phyloP scores from a whole-genome alignment of 2,113 vertebrate species.

The Salvelinus namaycush region DNA sequence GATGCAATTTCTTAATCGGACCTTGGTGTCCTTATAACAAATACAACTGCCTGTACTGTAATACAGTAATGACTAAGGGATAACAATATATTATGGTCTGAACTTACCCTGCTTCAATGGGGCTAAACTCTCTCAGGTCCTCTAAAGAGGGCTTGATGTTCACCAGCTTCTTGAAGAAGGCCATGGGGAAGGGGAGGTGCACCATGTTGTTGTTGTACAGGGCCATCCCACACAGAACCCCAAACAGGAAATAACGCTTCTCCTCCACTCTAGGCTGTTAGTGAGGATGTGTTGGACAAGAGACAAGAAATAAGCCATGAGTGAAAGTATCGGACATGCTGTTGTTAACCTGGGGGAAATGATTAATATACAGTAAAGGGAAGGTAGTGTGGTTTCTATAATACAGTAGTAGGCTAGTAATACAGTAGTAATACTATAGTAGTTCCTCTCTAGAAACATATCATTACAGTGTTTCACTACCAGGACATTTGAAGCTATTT shows the following conservation, averaged over 20 bases:
- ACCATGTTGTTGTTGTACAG: too few relatives aligned
- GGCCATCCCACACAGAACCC: too few relatives aligned
- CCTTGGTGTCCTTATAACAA: too few relatives aligned
- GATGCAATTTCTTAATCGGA: too few relatives aligned
- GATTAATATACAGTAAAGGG: not conserved
- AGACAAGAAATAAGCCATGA: not conserved
- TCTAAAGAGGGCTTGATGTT: constrained; percentile 54
- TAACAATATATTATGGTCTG: not conserved
- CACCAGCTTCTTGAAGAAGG: constrained; percentile 74
- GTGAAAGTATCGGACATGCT: not conserved
- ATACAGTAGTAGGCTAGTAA: too few relatives aligned
- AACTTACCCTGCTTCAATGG: constrained; percentile 56
- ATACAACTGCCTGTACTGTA: too few relatives aligned
- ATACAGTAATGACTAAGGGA: too few relatives aligned
- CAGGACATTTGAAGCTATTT: too few relatives aligned
- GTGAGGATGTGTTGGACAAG: not conserved
- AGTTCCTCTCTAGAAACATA: too few relatives aligned
- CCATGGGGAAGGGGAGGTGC: constrained; percentile 69
- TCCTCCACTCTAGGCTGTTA: constrained; percentile 40
- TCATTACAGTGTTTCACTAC: too few relatives aligned
- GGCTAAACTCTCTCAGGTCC: constrained; percentile 66
- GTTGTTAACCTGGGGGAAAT: not conserved
- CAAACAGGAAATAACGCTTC: constrained; percentile 57
- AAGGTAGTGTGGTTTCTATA: too few relatives aligned
- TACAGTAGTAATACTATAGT: too few relatives aligned